phyloP scores from a whole-genome alignment of 2,888 invertebrate species.

The Brachyptera putata region DNA sequence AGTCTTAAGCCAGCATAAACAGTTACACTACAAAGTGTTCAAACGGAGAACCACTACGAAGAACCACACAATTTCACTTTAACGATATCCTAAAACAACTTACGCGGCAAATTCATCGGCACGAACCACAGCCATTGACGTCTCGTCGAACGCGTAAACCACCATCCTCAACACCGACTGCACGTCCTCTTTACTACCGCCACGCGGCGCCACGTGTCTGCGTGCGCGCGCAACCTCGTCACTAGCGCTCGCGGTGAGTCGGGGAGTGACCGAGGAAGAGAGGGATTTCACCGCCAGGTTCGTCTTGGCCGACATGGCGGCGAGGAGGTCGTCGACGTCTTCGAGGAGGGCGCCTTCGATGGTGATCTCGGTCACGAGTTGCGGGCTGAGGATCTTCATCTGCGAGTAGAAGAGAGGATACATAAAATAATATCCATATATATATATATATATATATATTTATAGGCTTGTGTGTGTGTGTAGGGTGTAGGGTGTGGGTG shows the following conservation, averaged over 20 bases:
- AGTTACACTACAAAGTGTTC: no score
- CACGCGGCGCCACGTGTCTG: not conserved
- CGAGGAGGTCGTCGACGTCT: constrained; percentile 43
- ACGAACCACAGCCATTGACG: constrained; percentile 28
- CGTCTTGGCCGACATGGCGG: constrained; percentile 42
- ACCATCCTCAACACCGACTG: constrained; percentile 33
- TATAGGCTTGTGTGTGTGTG: no score
- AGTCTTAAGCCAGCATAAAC: no score
- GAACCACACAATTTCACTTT: no score
- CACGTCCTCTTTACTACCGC: not conserved
- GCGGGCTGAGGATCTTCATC: not conserved
- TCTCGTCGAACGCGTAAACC: constrained; percentile 35
- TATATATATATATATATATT: no score
- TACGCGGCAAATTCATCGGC: constrained; percentile 31
- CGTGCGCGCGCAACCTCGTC: no score
- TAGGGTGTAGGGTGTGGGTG: no score
- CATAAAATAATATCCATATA: no score
- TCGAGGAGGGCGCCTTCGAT: constrained; percentile 43
- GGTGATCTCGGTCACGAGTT: not conserved
- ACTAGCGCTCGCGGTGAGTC: no score
- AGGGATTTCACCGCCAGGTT: constrained; percentile 48
- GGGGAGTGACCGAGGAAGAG: constrained; percentile 45
- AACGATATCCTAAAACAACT: no score
- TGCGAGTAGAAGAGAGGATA: no score
- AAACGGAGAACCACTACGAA: no score